Base-by-base conservation (phyloP, 2,797 vertebrate genomes). In the Danio albolineatus region DNA sequence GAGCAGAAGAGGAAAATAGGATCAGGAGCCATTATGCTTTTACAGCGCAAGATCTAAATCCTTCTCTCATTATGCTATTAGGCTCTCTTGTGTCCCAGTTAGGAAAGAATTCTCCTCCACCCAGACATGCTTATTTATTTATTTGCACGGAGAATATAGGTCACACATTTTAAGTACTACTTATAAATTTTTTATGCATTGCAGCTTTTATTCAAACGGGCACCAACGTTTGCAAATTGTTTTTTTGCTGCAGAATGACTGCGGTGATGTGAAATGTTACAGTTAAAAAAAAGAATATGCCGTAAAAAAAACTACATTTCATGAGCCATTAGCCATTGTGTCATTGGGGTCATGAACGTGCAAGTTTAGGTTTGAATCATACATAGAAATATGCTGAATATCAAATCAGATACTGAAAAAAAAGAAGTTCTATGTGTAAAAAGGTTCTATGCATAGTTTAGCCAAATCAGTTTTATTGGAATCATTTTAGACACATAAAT, bases 181-280 rank as follows among this genome's bases (percentile, higher is more conserved):
- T 73, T 90, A 91, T 90, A 93, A 92, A 92, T 93, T 93, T 92
- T 92, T 93, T 89, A 94, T 93, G 89, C 88, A 82, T 88, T 88
- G 89, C 88, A 88, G 89, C 86, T 89, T 90, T 89, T 89, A 90
- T 91, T 92, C 86, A 88, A 90, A 91, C 83, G 80, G 89, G 88
- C 90, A 28, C 81, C 51, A 90, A 85, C 85, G 67, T 71, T 85
- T 85, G 79, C 83, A 59, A 41, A 81, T 89, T 90, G 87, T 44
- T 3, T 76, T 71, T 74, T 60, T 28, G 86, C 85, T 83, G 83
- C 84, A 41, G 59, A 53, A 57, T 67, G 19, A 78, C 62, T 72
- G 44, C 6, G 16, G 57, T n/a, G 41, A 56, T 48, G 54, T 82
- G 64, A 87, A 85, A 88, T 48, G 74, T 89, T 61, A 43, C 12